These are phyloP conservation scores for Pluvialis apricaria DNA, from an alignment of 2,113 vertebrate species.

Conservation along the genomic window DNA sequence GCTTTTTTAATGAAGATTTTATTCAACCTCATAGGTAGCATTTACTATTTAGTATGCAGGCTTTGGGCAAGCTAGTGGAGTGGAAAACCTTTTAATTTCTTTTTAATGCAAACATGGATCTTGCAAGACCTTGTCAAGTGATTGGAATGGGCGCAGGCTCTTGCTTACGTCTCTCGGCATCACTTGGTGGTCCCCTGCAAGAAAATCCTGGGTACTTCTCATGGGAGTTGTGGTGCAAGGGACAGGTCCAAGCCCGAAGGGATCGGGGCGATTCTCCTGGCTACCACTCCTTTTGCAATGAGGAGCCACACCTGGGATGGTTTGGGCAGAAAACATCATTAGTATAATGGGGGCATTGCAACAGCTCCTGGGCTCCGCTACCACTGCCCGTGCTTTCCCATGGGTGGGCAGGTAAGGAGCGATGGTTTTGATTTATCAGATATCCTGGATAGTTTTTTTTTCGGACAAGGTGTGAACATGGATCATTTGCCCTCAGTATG, in stretches of 20 bases:
- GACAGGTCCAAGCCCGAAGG: background rate
- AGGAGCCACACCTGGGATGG: background rate
- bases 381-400: background rate
- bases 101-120: conserved; percentile 61
- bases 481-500: background rate
- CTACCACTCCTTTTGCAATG: background rate
- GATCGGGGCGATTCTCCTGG: background rate
- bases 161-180: background rate
- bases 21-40: conserved; percentile 31
- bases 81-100: conserved; percentile 59
- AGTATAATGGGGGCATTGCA: background rate
- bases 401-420: background rate
- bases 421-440: background rate
- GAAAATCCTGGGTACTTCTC: background rate
- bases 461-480: background rate
- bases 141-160: background rate
- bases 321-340: background rate
- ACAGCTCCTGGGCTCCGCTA: background rate
- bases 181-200: background rate
- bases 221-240: background rate
- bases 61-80: conserved; percentile 56
- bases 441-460: background rate
- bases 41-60: conserved; percentile 41
- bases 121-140: conserved; percentile 33
- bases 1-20: conserved; percentile 29